Base-by-base conservation (phyloP, 2,888 invertebrate species). In the Limenitis arthemis region DNA sequence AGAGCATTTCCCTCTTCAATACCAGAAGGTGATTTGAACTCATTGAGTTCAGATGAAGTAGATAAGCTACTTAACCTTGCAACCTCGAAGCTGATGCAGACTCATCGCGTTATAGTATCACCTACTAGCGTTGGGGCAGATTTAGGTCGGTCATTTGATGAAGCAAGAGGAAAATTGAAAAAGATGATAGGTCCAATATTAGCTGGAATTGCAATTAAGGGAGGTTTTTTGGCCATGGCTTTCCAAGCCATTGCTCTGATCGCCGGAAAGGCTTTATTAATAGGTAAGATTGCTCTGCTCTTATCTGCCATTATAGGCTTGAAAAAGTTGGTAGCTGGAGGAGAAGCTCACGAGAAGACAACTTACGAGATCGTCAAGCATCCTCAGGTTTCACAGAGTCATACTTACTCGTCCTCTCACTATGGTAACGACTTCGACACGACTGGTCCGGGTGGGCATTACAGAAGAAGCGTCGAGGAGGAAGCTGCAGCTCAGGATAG, bases 281-380 rank as follows among this genome's bases (percentile, higher is more conserved):
- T 95, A 64, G 94, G 94, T 64, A 95, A 95, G 85, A 93, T 95
- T 72, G 95, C 95, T 31, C 79, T 95, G 32, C 86, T 94, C 52
- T 84, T 95, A 51, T 92, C 93, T 58, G 91, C 91, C 28, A 92
- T 95, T 59, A 91, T 95, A 61, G 94, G 93, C 0, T 79, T 95
- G 49, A 94, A 94, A 85, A 94, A 94, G 66, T 81, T 95, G 33
- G 89, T 94, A 31, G 89, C 90, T 6, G 77, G 83, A 28, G 87
- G 87, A 46, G 92, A 91, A 58, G 89, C 90, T 12, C 89, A 91
- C 54, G 93, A 94, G 66, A 93, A 93, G 75, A 94, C 94, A 0
- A 94, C 94, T 5, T 92, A 94, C 61, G 94, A 95, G 78, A 94
- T 95, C 62, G 91, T 95, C 49, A 94, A 94, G 73, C 92, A 94